Evolutionary conservation across 2,888 invertebrate species (phyloP), one percentile per base, ranked within the genome.

Genomic region (Poecilus cupreus): DNA sequence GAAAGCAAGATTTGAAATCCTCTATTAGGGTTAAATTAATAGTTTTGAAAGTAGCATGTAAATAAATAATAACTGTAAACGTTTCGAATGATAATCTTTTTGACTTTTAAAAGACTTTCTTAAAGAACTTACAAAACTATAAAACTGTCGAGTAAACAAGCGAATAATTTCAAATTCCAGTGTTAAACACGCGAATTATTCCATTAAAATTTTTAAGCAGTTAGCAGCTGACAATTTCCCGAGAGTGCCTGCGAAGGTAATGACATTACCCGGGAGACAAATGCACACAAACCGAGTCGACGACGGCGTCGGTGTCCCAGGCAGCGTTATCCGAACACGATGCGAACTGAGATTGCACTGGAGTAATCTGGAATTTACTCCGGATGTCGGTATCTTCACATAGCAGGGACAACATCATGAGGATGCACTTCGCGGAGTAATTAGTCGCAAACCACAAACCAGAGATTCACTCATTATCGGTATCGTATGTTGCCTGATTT

Each of bases 251-350:
- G 6, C 22, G n/a, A 22, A 22, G n/a, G n/a, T 60, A 60, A 60
- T 60, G 60, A 24, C 26, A 60, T 60, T 60, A 60, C 60, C 60
- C 26, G 1, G 11, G 60, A 60, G 60, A 13, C 60, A 60, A 57
- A 57, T 22, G 11, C 24, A 60, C 24, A 60, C 24, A 60, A 32
- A 32, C 32, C 32, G 1, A 1, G 1, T 0, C 24, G 3, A 18
- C 60, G 26, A 5, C 11, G 1, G n/a, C 26, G 11, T 54, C 54
- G 20, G n/a, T n/a, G n/a, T n/a, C n/a, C n/a, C n/a, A n/a, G n/a
- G n/a, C n/a, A n/a, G 32, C 0, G 8, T 32, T 32, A 32, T 32
- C 32, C 32, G 32, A 32, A 32, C 32, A 32, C 11, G 11, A 26
- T n/a, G n/a, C 43, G 8, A 13, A 10, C 13, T 43, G 43, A 26